phyloP scores from a whole-genome alignment of 2,797 vertebrate genomes.

The Hippocampus kuda region DNA sequence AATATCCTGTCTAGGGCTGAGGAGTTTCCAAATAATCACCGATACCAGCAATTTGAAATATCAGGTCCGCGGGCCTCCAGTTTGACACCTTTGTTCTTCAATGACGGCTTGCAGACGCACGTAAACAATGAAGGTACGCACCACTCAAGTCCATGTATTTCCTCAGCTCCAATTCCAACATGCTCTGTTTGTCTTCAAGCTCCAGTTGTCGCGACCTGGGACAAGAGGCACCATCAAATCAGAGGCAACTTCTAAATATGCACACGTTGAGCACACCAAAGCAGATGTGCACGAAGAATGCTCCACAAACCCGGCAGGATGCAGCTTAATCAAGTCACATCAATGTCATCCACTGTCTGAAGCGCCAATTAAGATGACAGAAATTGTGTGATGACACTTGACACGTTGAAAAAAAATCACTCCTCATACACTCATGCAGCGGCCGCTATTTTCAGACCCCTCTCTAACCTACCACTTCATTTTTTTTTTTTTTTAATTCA shows the following conservation, averaged over 20 bases:
- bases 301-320: neutral
- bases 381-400: neutral
- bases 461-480: too few species aligned
- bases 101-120: neutral
- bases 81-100: neutral
- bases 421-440: too few species aligned
- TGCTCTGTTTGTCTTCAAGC: slow-evolving; percentile 83
- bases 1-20: too few species aligned
- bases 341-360: neutral
- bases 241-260: too few species aligned
- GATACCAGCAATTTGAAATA: too few species aligned
- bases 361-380: neutral
- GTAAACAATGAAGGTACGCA: slow-evolving; percentile 37
- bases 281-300: neutral
- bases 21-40: too few species aligned
- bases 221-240: too few species aligned
- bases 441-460: too few species aligned
- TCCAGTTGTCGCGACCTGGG: slow-evolving; percentile 81
- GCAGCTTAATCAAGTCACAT: neutral
- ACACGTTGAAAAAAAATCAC: neutral
- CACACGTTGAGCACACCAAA: too few species aligned
- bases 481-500: too few species aligned
- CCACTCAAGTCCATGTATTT: slow-evolving; percentile 72
- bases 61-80: neutral
- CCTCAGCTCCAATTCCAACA: slow-evolving; percentile 78